A percentile compares a stretch with the other conserved stretches of the same genome.
Conservation (phyloP, 2,797 vertebrate species). For the Hyperoplus immaculatus region DNA sequence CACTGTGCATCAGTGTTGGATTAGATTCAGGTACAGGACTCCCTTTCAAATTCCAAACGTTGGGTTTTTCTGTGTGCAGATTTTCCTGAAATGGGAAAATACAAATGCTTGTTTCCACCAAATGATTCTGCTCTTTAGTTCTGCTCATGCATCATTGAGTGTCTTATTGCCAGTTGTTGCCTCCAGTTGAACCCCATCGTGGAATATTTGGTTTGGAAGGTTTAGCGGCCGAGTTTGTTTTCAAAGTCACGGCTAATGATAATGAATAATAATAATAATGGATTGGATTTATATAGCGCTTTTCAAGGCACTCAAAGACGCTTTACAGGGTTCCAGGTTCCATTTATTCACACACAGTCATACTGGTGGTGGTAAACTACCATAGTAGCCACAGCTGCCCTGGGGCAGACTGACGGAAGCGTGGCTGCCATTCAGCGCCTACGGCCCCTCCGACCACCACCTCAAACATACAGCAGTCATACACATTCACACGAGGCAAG, state of each 20-base stretch:
- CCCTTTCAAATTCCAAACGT: not conserved
- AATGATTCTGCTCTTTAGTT: constrained; percentile 28
- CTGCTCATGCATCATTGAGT: constrained; percentile 47
- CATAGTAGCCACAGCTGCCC: too few relatives aligned
- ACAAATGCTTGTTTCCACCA: constrained; percentile 38
- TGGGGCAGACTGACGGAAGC: too few relatives aligned
- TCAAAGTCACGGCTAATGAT: constrained; percentile 36
- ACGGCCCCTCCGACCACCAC: too few relatives aligned
- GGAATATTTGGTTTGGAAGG: constrained; percentile 41
- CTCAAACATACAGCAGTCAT: too few relatives aligned
- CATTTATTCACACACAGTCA: too few relatives aligned
- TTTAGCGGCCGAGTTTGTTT: constrained; percentile 44
- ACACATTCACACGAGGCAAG: too few relatives aligned
- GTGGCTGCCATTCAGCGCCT: too few relatives aligned
- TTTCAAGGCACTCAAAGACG: too few relatives aligned
- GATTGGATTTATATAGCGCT: too few relatives aligned
- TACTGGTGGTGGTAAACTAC: too few relatives aligned
- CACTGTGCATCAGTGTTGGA: constrained; percentile 24
- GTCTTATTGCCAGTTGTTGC: constrained; percentile 34
- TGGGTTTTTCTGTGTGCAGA: constrained; percentile 2
- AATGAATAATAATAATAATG: too few relatives aligned
- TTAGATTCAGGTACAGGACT: constrained; percentile 30
- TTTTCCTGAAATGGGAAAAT: constrained; percentile 16
- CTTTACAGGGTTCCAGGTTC: too few relatives aligned
- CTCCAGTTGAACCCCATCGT: constrained; percentile 35